Conservation (phyloP, 1,140 invertebrate species). For the Dreissena polymorpha region DNA sequence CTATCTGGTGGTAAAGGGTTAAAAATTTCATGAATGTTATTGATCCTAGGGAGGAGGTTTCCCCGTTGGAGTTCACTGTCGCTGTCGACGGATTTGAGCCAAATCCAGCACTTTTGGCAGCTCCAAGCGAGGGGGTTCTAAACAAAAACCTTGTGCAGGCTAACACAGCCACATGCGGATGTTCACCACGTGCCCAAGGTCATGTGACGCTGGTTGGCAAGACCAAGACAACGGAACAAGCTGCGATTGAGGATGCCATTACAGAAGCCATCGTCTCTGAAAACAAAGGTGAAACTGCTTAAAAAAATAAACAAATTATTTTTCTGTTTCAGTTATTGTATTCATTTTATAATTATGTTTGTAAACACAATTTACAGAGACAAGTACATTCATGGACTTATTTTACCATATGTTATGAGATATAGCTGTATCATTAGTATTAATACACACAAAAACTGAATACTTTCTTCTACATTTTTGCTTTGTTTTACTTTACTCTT, state of each 20-base stretch:
- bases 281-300: slow-evolving; percentile 22
- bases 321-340: too few species aligned
- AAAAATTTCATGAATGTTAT: too few species aligned
- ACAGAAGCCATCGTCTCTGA: slow-evolving; percentile 26
- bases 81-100: slow-evolving; percentile 39
- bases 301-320: neutral
- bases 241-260: slow-evolving; percentile 22
- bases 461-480: too few species aligned
- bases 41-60: slow-evolving; percentile 28
- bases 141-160: slow-evolving; percentile 15
- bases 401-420: too few species aligned
- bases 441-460: too few species aligned
- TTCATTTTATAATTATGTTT: too few species aligned
- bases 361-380: too few species aligned
- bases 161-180: slow-evolving; percentile 36
- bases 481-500: too few species aligned
- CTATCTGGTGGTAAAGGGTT: too few species aligned
- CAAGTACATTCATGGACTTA: too few species aligned
- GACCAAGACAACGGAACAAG: slow-evolving; percentile 3
- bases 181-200: slow-evolving; percentile 38
- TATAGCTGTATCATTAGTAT: too few species aligned
- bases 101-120: slow-evolving; percentile 18
- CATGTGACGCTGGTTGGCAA: slow-evolving; percentile 37
- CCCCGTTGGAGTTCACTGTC: slow-evolving; percentile 36
- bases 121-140: slow-evolving; percentile 4